These are phyloP conservation scores for Delia radicum DNA, from an alignment of 1,140 invertebrate species.

Conservation along the genomic window DNA sequence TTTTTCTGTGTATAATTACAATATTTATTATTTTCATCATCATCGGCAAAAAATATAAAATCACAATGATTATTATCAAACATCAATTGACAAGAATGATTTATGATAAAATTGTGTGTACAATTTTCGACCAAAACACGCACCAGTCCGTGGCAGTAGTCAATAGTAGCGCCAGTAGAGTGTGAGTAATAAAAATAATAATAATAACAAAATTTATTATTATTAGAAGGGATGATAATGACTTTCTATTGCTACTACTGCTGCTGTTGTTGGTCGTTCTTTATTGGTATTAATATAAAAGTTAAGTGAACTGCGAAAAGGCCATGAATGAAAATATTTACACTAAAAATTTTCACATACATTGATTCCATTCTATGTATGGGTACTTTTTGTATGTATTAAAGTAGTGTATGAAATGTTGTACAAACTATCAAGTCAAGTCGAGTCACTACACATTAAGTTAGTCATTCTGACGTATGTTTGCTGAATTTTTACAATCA, in stretches of 20 bases:
- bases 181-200: not conserved
- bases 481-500: not conserved
- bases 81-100: constrained; percentile 27
- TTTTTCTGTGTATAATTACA: too few species aligned
- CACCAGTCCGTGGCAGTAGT: not conserved
- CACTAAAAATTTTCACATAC: constrained; percentile 19
- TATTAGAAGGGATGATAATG: constrained; percentile 28
- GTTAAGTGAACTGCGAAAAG: constrained; percentile 31
- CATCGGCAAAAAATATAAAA: too few species aligned
- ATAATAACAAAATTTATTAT: not conserved
- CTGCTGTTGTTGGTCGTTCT: not conserved
- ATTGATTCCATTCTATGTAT: not conserved
- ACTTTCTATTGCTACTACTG: not conserved
- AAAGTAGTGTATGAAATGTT: too few species aligned
- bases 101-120: constrained; percentile 27
- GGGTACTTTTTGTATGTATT: too few species aligned
- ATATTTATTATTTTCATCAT: constrained; percentile 18
- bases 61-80: constrained; percentile 9
- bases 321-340: constrained; percentile 34
- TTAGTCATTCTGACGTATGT: constrained; percentile 4
- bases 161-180: not conserved
- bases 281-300: not conserved
- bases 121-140: constrained; percentile 11
- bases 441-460: not conserved
- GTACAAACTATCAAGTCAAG: too few species aligned